These are phyloP conservation scores for Ricordea florida DNA, from an alignment of 92 coral and sea anemone species.

Conservation along the genomic window DNA sequence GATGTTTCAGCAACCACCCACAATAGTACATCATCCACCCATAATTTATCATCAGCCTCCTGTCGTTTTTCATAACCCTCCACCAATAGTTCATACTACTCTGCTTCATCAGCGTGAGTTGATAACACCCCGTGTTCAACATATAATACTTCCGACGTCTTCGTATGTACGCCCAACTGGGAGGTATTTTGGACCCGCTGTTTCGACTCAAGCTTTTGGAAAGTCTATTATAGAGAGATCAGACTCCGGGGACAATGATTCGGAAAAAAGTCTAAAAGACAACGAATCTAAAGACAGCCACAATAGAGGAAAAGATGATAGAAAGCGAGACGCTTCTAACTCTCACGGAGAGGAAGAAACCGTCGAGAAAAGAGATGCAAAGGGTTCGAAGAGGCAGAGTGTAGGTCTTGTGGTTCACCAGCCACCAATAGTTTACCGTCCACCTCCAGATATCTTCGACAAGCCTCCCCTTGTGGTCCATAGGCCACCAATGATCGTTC, in stretches of 20 bases:
- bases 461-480: conserved; percentile 79
- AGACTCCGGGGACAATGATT: neutral
- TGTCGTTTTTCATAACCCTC: conserved; percentile 69
- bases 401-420: conserved; percentile 61
- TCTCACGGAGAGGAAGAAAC: neutral
- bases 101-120: conserved; percentile 45
- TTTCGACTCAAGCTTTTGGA: conserved; percentile 31
- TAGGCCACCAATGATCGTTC: conserved; percentile 70
- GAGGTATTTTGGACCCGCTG: conserved; percentile 33
- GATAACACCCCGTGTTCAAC: conserved; percentile 41
- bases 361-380: neutral
- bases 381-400: conserved; percentile 43
- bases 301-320: neutral
- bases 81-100: conserved; percentile 51
- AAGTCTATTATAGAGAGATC: conserved; percentile 60
- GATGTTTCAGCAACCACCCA: conserved; percentile 71
- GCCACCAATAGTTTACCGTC: conserved; percentile 74
- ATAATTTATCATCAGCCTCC: conserved; percentile 67
- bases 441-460: conserved; percentile 72
- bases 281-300: neutral
- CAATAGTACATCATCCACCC: conserved; percentile 68
- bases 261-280: neutral
- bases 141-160: conserved; percentile 44
- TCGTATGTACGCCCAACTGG: conserved; percentile 47
- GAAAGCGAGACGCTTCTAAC: neutral